Conservation (phyloP, 2,797 vertebrate species). For the Chloroceryle inda region DNA sequence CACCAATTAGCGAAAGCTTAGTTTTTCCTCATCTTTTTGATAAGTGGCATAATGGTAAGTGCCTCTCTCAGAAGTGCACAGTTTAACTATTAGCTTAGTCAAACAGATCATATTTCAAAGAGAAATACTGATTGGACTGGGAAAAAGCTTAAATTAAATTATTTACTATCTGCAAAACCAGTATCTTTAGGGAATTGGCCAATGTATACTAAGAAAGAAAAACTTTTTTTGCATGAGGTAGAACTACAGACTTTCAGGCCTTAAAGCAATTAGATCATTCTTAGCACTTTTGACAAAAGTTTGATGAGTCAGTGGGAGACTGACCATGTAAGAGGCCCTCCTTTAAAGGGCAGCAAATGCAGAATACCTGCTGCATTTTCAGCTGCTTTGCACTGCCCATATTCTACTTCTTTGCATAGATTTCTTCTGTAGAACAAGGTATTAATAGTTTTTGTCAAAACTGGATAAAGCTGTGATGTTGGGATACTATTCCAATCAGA, state of each 20-base stretch:
- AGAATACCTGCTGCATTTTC: neutral
- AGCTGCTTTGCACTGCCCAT: neutral
- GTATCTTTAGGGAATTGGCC: neutral
- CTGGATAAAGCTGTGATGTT: neutral
- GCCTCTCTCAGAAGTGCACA: neutral
- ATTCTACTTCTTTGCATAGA: neutral
- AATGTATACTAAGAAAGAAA: neutral
- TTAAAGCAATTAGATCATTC: neutral
- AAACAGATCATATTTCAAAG: neutral
- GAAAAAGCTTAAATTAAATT: neutral
- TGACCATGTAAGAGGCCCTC: accelerated
- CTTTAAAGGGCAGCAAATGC: neutral
- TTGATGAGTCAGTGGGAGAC: neutral
- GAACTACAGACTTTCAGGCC: neutral
- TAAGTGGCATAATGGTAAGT: neutral
- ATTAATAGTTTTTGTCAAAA: neutral
- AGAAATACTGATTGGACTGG: neutral
- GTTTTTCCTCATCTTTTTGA: neutral
- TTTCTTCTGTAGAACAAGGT: neutral
- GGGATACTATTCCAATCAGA: neutral
- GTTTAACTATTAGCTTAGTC: neutral
- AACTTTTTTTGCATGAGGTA: neutral
- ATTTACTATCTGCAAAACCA: neutral
- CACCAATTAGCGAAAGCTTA: neutral
- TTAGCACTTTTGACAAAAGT: neutral